Evolutionary conservation across 2,113 vertebrate genomes (phyloP), one percentile per base, ranked within the genome.

Genomic region (Saimiri boliviensis): DNA sequence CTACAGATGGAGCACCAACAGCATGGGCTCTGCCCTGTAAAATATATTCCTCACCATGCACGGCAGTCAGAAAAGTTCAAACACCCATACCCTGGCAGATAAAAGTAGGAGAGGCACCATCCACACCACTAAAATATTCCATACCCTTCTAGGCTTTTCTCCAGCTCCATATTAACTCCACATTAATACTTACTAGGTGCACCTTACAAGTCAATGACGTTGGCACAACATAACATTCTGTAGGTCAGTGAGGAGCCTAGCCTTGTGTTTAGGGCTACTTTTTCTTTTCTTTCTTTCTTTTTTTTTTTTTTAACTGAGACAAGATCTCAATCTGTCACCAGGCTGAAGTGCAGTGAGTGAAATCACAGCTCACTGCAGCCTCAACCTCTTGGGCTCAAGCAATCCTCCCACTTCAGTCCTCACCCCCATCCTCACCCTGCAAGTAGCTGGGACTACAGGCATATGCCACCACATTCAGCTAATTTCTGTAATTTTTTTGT

Each of bases 111-210:
- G 45, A 54, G 27, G 10, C 16, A 45, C 40, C 76, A 35, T 27
- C 47, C 37, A 81, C 23, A 47, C 21, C 40, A 19, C 63, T 35
- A 19, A 58, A 88, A 37, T 37, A 23, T 73, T 40, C 85, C 82
- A 25, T 88, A 81, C 27, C 4, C 20, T 52, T 89, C 54, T 94
- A 83, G 54, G 63, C 77, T 82, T 49, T 63, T 74, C 35, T 82
- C 13, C 52, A 84, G 13, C 49, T 21, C 6, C 37, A 60, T 84
- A n/a, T 89, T 35, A 83, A 76, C 37, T 47, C 14, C 58, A 56
- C 23, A 17, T 45, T 9, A 32, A 45, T 68, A 56, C 32, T 85
- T 42, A 37, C 23, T 45, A 30, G 56, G 32, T 17, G 5, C 14
- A 68, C n/a, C 16, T 30, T 74, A 86, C 30, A 35, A n/a, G 40